Percentiles rank a stretch among this genome's conserved stretches.
Conservation (phyloP, 2,888 invertebrate genomes). For the Synanthedon tipuliformis region DNA sequence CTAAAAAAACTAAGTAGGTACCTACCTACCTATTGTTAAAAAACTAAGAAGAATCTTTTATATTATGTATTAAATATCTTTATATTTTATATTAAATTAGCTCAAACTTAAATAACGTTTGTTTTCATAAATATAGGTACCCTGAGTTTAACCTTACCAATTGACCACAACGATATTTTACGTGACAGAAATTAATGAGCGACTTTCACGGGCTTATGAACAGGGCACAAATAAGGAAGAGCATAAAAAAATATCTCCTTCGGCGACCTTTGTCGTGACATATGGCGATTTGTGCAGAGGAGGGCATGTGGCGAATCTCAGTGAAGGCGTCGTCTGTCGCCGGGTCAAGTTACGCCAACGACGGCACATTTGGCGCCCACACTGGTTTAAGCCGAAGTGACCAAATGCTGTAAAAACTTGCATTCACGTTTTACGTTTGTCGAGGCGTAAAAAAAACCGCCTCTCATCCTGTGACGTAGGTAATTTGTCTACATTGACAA, state of each 20-base stretch:
- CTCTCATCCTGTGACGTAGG: not conserved
- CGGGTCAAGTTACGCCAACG: constrained; percentile 36
- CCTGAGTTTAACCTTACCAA: too few species aligned
- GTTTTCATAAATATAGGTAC: too few species aligned
- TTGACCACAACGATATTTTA: not conserved
- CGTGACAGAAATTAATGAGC: not conserved
- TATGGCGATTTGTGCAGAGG: constrained; percentile 22
- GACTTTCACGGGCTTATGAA: constrained; percentile 5
- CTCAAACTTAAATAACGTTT: too few species aligned
- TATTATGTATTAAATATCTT: too few species aligned
- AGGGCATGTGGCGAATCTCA: constrained; percentile 53
- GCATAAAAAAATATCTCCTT: constrained; percentile 50
- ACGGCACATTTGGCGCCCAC: constrained; percentile 56
- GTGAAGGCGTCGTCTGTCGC: constrained; percentile 33
- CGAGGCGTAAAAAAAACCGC: constrained; percentile 26
- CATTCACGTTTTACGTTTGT: constrained; percentile 36
- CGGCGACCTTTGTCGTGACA: constrained; percentile 54
- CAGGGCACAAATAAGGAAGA: constrained; percentile 35
- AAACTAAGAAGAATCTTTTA: too few species aligned
- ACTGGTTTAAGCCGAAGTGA: constrained; percentile 24
- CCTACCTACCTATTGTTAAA: too few species aligned
- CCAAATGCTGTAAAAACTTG: constrained; percentile 48
- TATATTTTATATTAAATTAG: too few species aligned
- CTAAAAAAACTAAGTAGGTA: too few species aligned
- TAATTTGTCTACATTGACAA: not conserved